Conservation (phyloP, 2,888 invertebrate genomes). For the Plagiodera versicolora region DNA sequence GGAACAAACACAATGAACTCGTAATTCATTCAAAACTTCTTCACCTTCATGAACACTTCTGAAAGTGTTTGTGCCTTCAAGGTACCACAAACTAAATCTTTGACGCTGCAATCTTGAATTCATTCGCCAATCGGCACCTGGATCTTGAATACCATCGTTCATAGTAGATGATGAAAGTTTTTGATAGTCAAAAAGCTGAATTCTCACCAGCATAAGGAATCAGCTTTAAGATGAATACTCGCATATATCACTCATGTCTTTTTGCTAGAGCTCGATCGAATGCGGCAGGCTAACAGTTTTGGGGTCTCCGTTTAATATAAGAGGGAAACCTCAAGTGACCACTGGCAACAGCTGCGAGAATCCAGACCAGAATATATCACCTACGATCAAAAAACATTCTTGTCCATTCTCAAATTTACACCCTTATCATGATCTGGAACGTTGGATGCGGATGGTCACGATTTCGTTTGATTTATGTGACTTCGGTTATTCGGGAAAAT, state of each 20-base stretch:
- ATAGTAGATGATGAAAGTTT: too few species aligned
- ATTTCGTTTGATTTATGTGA: constrained; percentile 23
- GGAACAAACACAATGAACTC: too few species aligned
- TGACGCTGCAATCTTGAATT: too few species aligned
- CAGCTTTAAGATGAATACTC: constrained; percentile 24
- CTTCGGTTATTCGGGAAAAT: neutral
- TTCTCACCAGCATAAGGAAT: constrained; percentile 1
- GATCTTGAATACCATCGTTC: too few species aligned
- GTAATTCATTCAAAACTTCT: too few species aligned
- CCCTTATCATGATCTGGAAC: constrained; percentile 40
- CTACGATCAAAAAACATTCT: constrained; percentile 51
- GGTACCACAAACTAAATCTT: too few species aligned
- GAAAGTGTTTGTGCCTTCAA: too few species aligned
- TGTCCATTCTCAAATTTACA: constrained; percentile 47
- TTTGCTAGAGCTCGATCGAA: neutral
- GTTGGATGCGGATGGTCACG: constrained; percentile 16
- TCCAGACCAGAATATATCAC: constrained; percentile 50
- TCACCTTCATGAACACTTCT: too few species aligned
- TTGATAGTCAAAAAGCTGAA: neutral
- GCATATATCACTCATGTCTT: constrained; percentile 22
- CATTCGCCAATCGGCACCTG: too few species aligned
- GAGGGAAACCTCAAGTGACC: constrained; percentile 48
- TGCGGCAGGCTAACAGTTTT: constrained; percentile 26
- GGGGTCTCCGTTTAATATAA: constrained; percentile 40
- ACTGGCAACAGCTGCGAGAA: constrained; percentile 47